phyloP scores from a whole-genome alignment of 2,113 vertebrate species.

The Lophotis ruficrista region DNA sequence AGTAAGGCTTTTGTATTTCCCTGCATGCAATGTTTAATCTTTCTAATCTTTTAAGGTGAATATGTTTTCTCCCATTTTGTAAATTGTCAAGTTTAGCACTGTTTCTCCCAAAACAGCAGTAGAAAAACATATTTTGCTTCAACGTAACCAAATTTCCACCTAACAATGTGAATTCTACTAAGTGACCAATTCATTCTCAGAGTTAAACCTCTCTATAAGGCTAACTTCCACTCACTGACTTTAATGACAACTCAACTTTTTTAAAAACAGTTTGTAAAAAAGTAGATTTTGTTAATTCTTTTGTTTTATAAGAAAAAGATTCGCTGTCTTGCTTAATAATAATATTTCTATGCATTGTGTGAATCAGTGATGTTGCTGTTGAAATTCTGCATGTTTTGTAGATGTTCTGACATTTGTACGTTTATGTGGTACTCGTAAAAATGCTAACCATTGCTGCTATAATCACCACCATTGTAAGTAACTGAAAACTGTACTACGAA shows the following conservation, averaged over 20 bases:
- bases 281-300: neutral
- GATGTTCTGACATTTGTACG: slow-evolving; percentile 37
- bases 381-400: slow-evolving; percentile 72
- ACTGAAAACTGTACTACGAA: slow-evolving; percentile 41
- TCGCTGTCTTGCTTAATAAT: slow-evolving; percentile 50
- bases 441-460: slow-evolving; percentile 71
- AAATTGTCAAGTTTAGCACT: slow-evolving; percentile 23
- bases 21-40: slow-evolving; percentile 51
- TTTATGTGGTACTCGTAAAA: slow-evolving; percentile 64
- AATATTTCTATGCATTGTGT: slow-evolving; percentile 74
- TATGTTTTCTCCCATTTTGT: slow-evolving; percentile 57
- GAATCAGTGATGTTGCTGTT: slow-evolving; percentile 61
- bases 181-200: slow-evolving; percentile 16
- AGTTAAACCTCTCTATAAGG: slow-evolving; percentile 23
- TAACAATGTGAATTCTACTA: slow-evolving; percentile 33
- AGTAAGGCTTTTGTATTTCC: slow-evolving; percentile 27
- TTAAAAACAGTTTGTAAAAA: slow-evolving; percentile 44
- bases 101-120: slow-evolving; percentile 22
- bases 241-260: slow-evolving; percentile 50
- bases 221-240: slow-evolving; percentile 21
- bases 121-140: neutral
- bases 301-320: slow-evolving; percentile 55
- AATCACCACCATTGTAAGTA: slow-evolving; percentile 23
- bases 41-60: slow-evolving; percentile 52
- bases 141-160: slow-evolving; percentile 15